phyloP scores from a whole-genome alignment of 92 coral and sea anemone genomes.

The Pocillopora meandrina region DNA sequence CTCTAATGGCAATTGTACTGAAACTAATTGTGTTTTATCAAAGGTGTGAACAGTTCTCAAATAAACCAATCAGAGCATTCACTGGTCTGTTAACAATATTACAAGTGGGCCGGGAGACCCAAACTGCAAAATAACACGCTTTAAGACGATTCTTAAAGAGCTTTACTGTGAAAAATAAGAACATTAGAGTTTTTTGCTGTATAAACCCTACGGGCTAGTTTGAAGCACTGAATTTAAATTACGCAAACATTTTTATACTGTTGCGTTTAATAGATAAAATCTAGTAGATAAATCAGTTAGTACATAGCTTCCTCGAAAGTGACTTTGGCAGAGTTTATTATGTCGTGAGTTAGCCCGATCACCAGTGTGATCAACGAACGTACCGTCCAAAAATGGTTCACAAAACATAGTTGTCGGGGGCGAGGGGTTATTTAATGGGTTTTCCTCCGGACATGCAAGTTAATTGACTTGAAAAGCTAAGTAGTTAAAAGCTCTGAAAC shows the following conservation, averaged over 20 bases:
- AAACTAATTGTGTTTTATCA: background rate
- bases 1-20: background rate
- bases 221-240: background rate
- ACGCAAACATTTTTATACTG: background rate
- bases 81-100: background rate
- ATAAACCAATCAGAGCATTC: conserved; percentile 13
- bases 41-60: background rate
- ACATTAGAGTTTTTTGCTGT: background rate
- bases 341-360: too few relatives aligned
- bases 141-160: background rate
- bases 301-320: too few relatives aligned
- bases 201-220: background rate
- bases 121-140: background rate
- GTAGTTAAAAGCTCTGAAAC: too few relatives aligned
- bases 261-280: background rate
- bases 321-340: too few relatives aligned
- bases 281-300: background rate
- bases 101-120: background rate
- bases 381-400: too few relatives aligned
- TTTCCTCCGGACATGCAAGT: too few relatives aligned
- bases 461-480: too few relatives aligned
- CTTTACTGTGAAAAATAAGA: background rate
- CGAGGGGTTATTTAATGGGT: too few relatives aligned
- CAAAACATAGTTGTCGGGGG: too few relatives aligned
- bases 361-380: too few relatives aligned